Evolutionary conservation across 2,888 invertebrate genomes (phyloP).

Genomic region (Eristalinus aeneus): DNA sequence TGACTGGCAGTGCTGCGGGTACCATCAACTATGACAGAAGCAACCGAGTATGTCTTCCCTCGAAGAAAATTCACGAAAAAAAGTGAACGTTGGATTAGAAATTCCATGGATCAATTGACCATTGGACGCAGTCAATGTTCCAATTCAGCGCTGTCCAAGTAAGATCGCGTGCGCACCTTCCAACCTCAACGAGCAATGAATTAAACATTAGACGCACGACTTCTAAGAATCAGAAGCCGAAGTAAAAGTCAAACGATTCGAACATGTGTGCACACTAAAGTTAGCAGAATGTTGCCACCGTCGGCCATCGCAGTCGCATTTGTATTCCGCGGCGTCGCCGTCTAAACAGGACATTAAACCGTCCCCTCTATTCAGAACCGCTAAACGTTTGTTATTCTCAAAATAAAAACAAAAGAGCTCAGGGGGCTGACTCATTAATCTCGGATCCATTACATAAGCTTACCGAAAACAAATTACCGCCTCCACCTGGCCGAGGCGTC

Average conservation of each 20-base stretch:
- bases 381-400: conserved; percentile 2
- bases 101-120: background rate
- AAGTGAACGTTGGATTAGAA: conserved; percentile 1
- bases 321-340: background rate
- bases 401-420: background rate
- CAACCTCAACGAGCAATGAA: conserved; percentile 27
- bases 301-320: background rate
- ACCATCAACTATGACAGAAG: background rate
- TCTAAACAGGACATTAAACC: conserved; percentile 25
- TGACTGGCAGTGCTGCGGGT: background rate
- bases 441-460: conserved; percentile 22
- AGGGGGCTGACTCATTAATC: conserved; percentile 11
- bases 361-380: background rate
- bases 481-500: background rate
- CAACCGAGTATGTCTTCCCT: background rate
- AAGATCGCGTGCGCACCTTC: conserved; percentile 44
- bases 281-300: background rate
- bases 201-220: conserved; percentile 41
- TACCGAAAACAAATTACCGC: conserved; percentile 33
- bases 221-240: conserved; percentile 39
- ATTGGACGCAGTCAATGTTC: conserved; percentile 6
- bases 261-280: conserved; percentile 32
- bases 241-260: conserved; percentile 38
- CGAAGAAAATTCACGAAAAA: background rate
- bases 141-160: conserved; percentile 20